Evolutionary conservation across 2,888 invertebrate genomes (phyloP).

Genomic region (Nysson spinosus): DNA sequence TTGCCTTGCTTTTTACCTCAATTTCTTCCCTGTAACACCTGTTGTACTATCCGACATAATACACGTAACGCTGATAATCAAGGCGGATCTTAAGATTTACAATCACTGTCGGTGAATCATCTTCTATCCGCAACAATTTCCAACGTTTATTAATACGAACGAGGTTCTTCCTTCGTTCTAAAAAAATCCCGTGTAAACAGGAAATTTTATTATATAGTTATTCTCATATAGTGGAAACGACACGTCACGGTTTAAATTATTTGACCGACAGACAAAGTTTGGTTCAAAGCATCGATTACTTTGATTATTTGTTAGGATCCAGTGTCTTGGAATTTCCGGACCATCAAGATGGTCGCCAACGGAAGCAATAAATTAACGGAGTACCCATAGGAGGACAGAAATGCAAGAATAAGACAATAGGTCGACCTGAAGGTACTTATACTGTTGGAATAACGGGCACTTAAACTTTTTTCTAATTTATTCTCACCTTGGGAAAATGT

Average conservation of each 20-base stretch:
- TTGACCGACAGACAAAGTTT: too few species aligned
- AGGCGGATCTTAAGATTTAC: background rate
- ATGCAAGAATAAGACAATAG: conserved; percentile 28
- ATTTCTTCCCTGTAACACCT: background rate
- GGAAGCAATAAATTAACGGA: conserved; percentile 46
- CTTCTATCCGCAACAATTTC: conserved; percentile 3
- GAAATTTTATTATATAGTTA: conserved; percentile 7
- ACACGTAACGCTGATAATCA: conserved; percentile 3
- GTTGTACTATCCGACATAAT: background rate
- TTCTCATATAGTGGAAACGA: too few species aligned
- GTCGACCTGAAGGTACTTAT: background rate
- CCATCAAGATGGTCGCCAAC: conserved; percentile 6
- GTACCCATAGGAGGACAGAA: conserved; percentile 21
- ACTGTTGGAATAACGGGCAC: conserved; percentile 29
- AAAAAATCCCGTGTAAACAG: conserved; percentile 6
- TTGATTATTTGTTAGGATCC: too few species aligned
- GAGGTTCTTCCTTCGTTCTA: background rate
- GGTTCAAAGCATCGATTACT: too few species aligned
- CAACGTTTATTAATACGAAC: conserved; percentile 9
- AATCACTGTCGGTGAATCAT: conserved; percentile 29
- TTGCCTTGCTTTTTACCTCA: too few species aligned
- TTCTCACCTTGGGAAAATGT: too few species aligned
- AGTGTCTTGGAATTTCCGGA: too few species aligned
- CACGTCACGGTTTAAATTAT: background rate
- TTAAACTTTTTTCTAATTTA: conserved; percentile 22